Evolutionary conservation across 2,113 vertebrate genomes (phyloP).

Genomic region (Piaya cayana): DNA sequence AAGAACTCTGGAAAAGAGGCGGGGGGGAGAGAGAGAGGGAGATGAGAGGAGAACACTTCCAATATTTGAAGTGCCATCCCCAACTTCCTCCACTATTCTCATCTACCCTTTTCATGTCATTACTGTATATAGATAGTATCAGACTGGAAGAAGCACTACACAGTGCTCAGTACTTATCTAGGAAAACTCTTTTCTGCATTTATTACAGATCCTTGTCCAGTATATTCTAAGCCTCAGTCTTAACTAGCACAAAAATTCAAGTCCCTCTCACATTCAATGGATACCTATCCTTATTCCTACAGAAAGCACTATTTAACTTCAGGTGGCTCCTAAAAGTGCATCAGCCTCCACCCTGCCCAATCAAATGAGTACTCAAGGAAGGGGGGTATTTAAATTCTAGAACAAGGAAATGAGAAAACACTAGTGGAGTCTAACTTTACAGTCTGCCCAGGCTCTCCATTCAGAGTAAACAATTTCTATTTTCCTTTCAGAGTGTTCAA

Average conservation of each 20-base stretch:
- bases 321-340: neutral
- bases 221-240: neutral
- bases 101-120: neutral
- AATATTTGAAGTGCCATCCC: neutral
- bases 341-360: neutral
- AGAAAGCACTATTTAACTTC: neutral
- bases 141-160: neutral
- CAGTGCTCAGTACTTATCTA: neutral
- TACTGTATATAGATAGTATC: neutral
- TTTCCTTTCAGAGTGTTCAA: neutral
- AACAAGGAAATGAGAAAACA: neutral
- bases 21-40: neutral
- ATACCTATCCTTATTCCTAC: neutral
- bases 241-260: neutral
- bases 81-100: neutral
- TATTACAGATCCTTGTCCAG: neutral
- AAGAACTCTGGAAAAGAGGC: neutral
- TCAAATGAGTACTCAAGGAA: neutral
- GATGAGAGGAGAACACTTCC: neutral
- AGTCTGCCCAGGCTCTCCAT: neutral
- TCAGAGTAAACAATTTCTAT: neutral
- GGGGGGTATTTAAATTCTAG: neutral
- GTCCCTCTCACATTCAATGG: neutral
- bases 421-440: neutral
- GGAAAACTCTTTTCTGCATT: neutral